phyloP scores from a whole-genome alignment of 2,113 vertebrate species.

The Daboia siamensis region DNA sequence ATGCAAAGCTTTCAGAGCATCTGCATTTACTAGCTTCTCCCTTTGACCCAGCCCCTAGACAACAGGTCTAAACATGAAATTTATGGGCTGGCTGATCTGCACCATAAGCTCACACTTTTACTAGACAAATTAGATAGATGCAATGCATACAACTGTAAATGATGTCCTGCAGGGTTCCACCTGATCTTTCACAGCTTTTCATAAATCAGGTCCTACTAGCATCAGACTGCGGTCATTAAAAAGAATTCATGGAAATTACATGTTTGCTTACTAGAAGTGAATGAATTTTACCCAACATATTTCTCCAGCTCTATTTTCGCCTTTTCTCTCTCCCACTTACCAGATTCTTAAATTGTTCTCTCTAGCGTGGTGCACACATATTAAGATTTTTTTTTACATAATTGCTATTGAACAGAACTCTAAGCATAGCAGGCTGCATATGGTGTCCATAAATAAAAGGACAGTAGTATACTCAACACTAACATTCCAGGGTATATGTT shows the following conservation, averaged over 20 bases:
- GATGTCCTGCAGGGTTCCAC: conserved; percentile 81
- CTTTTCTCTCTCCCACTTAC: not conserved
- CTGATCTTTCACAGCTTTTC: conserved; percentile 81
- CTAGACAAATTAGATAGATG: conserved; percentile 92
- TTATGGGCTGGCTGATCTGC: conserved; percentile 75
- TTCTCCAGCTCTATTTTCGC: conserved; percentile 46
- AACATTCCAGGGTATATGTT: conserved; percentile 25
- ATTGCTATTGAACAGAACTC: not conserved
- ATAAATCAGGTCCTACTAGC: conserved; percentile 89
- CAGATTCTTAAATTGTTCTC: conserved; percentile 22
- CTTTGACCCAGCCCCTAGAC: conserved; percentile 71
- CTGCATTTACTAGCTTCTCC: conserved; percentile 59
- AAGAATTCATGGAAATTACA: conserved; percentile 98
- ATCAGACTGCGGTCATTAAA: conserved; percentile 88
- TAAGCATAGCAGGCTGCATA: not conserved
- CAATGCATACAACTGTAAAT: conserved; percentile 86
- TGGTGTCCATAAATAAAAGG: conserved; percentile 28
- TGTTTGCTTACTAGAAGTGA: conserved; percentile 86
- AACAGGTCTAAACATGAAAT: conserved; percentile 71
- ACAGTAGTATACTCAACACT: conserved; percentile 31
- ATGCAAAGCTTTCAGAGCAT: conserved; percentile 69
- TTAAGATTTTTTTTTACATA: not conserved
- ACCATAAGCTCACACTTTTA: conserved; percentile 83
- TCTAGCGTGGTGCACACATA: not conserved
- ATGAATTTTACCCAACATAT: conserved; percentile 46